These are phyloP conservation scores for Uria lomvia DNA, from an alignment of 2,113 vertebrate species.

Conservation along the genomic window DNA sequence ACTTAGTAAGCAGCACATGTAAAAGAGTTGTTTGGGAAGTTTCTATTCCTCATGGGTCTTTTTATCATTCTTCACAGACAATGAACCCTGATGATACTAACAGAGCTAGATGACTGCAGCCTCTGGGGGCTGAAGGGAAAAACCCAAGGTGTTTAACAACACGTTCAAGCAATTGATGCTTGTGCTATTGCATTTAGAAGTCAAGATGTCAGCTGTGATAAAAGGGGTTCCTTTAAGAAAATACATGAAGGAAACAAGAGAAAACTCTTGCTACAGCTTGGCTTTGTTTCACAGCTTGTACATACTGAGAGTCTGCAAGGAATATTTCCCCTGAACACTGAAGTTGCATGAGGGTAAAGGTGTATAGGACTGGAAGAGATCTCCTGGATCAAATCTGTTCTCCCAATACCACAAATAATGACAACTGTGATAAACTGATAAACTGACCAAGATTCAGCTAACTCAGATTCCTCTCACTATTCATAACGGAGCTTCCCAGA, in stretches of 20 bases:
- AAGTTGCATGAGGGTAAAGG: not conserved
- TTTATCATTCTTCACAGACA: not conserved
- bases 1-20: not conserved
- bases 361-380: not conserved
- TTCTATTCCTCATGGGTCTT: not conserved
- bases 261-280: not conserved
- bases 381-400: not conserved
- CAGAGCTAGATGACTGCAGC: not conserved
- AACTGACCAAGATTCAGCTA: not conserved
- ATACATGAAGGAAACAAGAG: not conserved
- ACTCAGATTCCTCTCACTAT: not conserved
- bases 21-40: not conserved
- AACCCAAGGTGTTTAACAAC: not conserved
- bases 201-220: not conserved
- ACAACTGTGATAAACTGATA: not conserved
- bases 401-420: not conserved
- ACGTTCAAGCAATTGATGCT: not conserved
- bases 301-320: not conserved
- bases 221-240: not conserved
- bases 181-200: not conserved
- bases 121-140: not conserved
- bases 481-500: not conserved
- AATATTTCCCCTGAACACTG: not conserved
- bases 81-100: not conserved
- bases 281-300: not conserved